These are phyloP conservation scores for Danionella cerebrum DNA, from an alignment of 2,113 vertebrate species.

Conservation along the genomic window DNA sequence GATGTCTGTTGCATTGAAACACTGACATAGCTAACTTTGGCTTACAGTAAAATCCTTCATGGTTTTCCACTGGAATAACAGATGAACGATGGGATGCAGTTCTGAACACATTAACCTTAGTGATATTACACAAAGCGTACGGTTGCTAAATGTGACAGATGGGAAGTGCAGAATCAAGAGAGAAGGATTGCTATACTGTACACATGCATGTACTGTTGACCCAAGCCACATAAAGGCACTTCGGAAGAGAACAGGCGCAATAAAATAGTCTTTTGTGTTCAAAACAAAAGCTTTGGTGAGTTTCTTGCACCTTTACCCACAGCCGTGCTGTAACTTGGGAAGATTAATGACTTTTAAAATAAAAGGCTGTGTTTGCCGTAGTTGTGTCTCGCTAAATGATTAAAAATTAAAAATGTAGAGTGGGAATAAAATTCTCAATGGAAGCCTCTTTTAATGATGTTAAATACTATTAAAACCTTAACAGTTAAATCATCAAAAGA, in stretches of 20 bases:
- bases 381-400: background rate
- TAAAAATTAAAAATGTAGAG: background rate
- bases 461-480: no score
- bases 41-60: background rate
- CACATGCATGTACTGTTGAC: constrained; percentile 27
- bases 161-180: constrained; percentile 15
- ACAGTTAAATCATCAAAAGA: no score
- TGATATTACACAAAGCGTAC: background rate
- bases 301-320: constrained; percentile 22
- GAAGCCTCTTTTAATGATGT: no score
- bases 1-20: constrained; percentile 6
- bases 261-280: constrained; percentile 34
- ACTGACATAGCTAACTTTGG: background rate
- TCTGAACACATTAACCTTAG: background rate
- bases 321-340: background rate
- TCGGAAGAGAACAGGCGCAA: constrained; percentile 1
- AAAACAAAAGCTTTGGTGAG: constrained; percentile 23
- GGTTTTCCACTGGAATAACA: background rate
- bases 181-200: constrained; percentile 32
- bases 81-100: background rate
- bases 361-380: background rate
- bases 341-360: constrained; percentile 17
- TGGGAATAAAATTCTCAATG: background rate
- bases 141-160: constrained; percentile 24
- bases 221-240: constrained; percentile 2